A percentile compares a stretch with the other conserved stretches of the same genome.
Conservation (phyloP, 2,888 invertebrate species). For the Glyphotaelius pellucidus region DNA sequence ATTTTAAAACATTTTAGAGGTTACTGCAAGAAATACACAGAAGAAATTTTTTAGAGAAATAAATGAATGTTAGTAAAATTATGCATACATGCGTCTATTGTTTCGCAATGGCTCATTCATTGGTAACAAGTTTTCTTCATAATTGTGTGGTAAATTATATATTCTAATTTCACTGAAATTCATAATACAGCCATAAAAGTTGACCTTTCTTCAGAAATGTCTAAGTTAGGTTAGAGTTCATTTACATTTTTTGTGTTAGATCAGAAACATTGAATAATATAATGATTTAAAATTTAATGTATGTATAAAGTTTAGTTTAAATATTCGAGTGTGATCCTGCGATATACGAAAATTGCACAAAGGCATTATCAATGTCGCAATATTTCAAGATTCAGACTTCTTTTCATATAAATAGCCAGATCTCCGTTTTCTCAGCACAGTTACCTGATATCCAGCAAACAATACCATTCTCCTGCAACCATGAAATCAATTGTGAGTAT, state of each 20-base stretch:
- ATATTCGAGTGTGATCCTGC: not conserved
- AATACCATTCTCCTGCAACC: not conserved
- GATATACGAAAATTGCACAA: not conserved
- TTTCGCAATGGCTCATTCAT: not conserved
- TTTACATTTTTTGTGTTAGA: constrained; percentile 4
- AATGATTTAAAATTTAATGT: not conserved
- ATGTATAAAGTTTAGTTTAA: not conserved
- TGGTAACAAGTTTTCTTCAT: not conserved
- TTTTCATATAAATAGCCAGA: constrained; percentile 42
- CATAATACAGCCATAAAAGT: not conserved
- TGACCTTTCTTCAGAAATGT: constrained; percentile 9
- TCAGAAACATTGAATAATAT: not conserved
- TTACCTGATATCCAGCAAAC: constrained; percentile 25
- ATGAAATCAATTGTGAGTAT: constrained; percentile 28
- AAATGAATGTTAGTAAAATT: not conserved
- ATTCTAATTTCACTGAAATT: not conserved
- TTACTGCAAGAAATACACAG: not conserved
- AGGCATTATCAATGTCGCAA: constrained; percentile 16
- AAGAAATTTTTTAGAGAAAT: not conserved
- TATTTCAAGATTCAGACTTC: not conserved
- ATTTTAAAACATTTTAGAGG: not conserved
- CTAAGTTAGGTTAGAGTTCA: constrained; percentile 22
- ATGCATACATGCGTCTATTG: not conserved
- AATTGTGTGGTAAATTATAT: constrained; percentile 8
- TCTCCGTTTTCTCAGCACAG: constrained; percentile 11